phyloP scores from a whole-genome alignment of 2,113 vertebrate genomes.

The Equus quagga region DNA sequence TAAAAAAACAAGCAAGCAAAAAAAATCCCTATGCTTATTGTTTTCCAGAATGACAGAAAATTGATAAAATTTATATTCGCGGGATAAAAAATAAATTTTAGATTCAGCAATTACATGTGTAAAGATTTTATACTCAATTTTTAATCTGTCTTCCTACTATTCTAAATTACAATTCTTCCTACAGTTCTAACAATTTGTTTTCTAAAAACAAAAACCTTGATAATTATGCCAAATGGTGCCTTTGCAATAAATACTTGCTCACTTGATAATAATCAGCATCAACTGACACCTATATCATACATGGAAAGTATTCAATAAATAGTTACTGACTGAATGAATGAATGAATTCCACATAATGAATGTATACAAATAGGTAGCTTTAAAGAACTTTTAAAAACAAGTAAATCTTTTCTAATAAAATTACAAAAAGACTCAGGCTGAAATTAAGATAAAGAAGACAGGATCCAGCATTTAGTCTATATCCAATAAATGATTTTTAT shows the following conservation, averaged over 20 bases:
- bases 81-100: slow-evolving; percentile 5
- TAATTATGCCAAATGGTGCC: not conserved
- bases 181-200: not conserved
- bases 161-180: not conserved
- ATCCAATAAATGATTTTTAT: not conserved
- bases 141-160: not conserved
- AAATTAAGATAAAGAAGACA: slow-evolving; percentile 7
- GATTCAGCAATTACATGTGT: not conserved
- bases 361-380: not conserved
- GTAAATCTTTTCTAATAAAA: not conserved
- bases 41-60: not conserved
- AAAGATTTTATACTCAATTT: slow-evolving; percentile 26
- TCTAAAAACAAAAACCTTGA: slow-evolving; percentile 8
- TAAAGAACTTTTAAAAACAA: not conserved
- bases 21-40: not conserved
- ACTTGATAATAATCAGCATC: not conserved
- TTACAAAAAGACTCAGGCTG: not conserved
- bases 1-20: not conserved
- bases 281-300: not conserved
- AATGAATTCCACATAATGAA: not conserved
- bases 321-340: not conserved
- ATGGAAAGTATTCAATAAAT: not conserved
- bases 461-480: not conserved
- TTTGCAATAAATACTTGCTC: slow-evolving; percentile 22
- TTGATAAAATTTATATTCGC: not conserved